Percentiles rank a stretch among this genome's conserved stretches.
These are phyloP conservation scores for Mormyrus lacerda DNA, from an alignment of 2,113 vertebrate genomes.

Conservation along the genomic window DNA sequence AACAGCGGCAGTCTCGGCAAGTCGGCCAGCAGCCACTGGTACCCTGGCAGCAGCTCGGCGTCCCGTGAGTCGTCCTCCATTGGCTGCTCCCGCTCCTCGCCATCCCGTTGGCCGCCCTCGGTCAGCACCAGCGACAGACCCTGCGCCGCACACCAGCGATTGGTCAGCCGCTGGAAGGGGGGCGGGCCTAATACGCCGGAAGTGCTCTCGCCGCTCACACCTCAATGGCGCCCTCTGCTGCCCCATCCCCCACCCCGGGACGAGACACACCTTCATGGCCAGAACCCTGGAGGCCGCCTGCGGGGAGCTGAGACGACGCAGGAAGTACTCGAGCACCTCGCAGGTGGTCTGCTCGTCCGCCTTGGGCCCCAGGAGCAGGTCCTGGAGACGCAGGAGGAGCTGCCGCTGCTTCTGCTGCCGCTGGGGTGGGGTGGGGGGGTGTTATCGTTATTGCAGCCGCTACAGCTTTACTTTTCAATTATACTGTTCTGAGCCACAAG, in stretches of 20 bases:
- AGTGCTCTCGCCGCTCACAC: neutral
- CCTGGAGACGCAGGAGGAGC: conserved; percentile 86
- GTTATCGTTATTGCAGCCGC: neutral
- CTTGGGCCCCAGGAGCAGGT: conserved; percentile 84
- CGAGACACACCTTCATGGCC: conserved; percentile 81
- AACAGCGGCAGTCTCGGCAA: conserved; percentile 86
- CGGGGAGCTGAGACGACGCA: conserved; percentile 86
- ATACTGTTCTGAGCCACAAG: neutral
- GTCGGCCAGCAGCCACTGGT: conserved; percentile 90
- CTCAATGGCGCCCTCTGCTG: neutral
- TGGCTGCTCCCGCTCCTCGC: conserved; percentile 81
- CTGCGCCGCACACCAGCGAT: conserved; percentile 45
- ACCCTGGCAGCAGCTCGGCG: conserved; percentile 72
- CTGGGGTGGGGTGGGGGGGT: conserved; percentile 49
- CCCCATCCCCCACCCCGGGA: neutral
- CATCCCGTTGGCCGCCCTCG: conserved; percentile 76
- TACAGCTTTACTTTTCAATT: neutral
- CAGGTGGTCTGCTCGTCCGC: conserved; percentile 94
- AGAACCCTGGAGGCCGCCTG: conserved; percentile 90
- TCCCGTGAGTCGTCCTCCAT: conserved; percentile 84
- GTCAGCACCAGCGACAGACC: conserved; percentile 88
- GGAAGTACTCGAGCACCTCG: conserved; percentile 94
- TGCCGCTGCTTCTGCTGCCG: conserved; percentile 93
- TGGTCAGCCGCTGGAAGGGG: neutral
- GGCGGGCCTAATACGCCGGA: neutral